phyloP scores from a whole-genome alignment of 2,797 vertebrate genomes.

The Sebastes kiyomatsui region DNA sequence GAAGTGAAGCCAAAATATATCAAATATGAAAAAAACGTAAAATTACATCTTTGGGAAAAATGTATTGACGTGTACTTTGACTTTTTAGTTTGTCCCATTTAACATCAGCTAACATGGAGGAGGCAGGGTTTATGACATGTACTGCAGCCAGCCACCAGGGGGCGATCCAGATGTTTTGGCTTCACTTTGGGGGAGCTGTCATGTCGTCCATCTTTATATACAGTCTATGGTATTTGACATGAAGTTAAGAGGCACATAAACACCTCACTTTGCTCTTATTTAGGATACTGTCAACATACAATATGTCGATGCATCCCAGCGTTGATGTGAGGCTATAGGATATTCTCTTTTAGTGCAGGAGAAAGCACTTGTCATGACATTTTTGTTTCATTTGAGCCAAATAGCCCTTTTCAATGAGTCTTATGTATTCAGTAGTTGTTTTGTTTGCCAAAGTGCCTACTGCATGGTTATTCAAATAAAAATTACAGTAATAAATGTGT shows the following conservation, averaged over 20 bases:
- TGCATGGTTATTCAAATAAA: constrained; percentile 20
- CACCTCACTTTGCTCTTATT: background rate
- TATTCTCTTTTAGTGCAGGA: background rate
- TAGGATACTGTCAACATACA: background rate
- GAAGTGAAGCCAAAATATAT: no score
- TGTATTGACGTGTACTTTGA: no score
- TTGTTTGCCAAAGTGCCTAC: constrained; percentile 59
- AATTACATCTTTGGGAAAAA: no score
- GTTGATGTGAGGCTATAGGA: background rate
- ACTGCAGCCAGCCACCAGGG: no score
- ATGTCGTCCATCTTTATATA: no score
- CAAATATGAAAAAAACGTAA: no score
- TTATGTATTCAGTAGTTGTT: constrained; percentile 5
- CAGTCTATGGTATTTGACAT: no score
- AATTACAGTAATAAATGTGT: background rate
- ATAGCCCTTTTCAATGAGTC: background rate
- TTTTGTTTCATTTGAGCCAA: background rate
- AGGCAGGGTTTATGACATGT: no score
- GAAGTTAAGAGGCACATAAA: constrained; percentile 15
- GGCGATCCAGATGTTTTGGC: no score
- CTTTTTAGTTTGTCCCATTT: no score
- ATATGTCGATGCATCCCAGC: background rate
- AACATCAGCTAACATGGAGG: no score
- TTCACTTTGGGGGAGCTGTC: no score
- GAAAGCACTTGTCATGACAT: background rate